Conservation (phyloP, 2,113 vertebrate genomes). For the Ptilorrhoa leucosticta region DNA sequence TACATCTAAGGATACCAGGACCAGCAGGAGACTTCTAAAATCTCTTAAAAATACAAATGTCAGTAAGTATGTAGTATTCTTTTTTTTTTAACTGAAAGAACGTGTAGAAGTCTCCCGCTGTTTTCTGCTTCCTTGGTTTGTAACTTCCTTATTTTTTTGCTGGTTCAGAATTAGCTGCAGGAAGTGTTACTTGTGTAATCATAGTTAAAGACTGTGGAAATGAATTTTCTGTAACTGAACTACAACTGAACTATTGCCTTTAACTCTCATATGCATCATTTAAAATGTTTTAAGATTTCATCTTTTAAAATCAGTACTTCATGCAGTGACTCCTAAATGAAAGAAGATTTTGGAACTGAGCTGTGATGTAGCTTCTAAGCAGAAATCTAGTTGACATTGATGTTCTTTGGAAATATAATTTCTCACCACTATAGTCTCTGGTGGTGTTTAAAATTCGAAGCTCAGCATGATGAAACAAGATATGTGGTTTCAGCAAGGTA, state of each 20-base stretch:
- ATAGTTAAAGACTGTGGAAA: background rate
- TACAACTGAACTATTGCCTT: background rate
- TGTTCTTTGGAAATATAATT: background rate
- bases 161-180: background rate
- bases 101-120: constrained; percentile 43
- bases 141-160: background rate
- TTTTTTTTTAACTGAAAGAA: background rate
- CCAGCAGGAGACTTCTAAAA: constrained; percentile 52
- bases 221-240: background rate
- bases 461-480: background rate
- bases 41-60: constrained; percentile 41
- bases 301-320: background rate
- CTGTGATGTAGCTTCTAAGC: background rate
- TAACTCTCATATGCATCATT: background rate
- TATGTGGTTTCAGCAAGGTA: background rate
- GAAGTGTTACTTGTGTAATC: background rate
- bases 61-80: constrained; percentile 21
- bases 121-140: constrained; percentile 60
- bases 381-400: background rate
- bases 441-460: background rate
- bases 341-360: background rate
- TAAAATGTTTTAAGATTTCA: background rate
- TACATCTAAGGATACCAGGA: constrained; percentile 39
- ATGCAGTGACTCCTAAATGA: background rate
- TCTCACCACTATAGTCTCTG: background rate